Base-by-base conservation (phyloP, 2,797 vertebrate species). In the Heliangelus exortis region DNA sequence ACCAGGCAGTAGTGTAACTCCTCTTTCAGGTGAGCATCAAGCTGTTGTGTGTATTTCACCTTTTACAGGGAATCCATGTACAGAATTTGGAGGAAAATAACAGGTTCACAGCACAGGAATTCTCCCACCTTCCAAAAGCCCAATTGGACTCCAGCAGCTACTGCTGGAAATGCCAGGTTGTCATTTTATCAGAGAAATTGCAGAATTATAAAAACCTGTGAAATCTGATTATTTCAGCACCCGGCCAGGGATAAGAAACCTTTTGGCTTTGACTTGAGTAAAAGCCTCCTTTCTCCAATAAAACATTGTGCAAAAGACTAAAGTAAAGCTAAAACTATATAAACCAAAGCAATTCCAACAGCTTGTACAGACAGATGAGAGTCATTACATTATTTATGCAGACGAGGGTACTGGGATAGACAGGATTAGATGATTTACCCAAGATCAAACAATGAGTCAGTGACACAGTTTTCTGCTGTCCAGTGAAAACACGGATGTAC, bases 361-460 rank as follows among this genome's bases (percentile, higher is more conserved):
- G 87, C 74, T 83, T 92, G 72, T 87, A 87, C 75, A 89, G 80
- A 84, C 93, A 96, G 83, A 94, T 91, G 93, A 95, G 90, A 97
- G 68, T 92, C 93, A 94, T 95, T 95, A 88, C 43, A 51, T 77
- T 90, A 88, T 96, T 97, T 96, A 94, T 96, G 72, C 88, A 91
- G 78, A 91, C 2, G 3, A 89, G 50, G 75, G 78, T 92, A 93
- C 66, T 22, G 89, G 93, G 82, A 89, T 72, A 96, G 95, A 94
- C 92, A 77, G 86, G 85, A 94, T 93, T 94, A 87, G 77, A 92
- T 72, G 68, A 94, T 96, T 95, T 97, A 87, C 77, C 80, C 95
- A 72, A 87, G 93, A 96, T 95, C 95, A 96, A 95, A 95, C 93
- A 96, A 72, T 97, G 95, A 96, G 85, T 96, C 95, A 95, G 89